phyloP scores from a whole-genome alignment of 2,113 vertebrate genomes.

The Gila orcuttii region DNA sequence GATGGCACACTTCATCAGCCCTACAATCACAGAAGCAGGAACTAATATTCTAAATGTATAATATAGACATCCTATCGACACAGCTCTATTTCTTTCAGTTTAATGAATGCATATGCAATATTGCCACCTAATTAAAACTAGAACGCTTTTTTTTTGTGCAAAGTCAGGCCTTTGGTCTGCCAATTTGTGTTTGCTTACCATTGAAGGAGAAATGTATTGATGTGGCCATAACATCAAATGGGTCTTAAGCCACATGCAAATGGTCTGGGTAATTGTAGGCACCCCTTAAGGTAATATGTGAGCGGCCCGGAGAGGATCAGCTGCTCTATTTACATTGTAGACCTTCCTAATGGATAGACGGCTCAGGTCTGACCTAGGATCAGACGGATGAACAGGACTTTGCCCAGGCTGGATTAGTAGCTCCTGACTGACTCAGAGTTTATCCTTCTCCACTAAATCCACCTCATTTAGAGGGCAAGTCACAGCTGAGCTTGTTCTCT shows the following conservation, averaged over 20 bases:
- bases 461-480: constrained; percentile 55
- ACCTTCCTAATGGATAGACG: constrained; percentile 64
- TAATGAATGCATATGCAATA: neutral
- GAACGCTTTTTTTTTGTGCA: neutral
- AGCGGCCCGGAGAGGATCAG: constrained; percentile 53
- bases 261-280: constrained; percentile 52
- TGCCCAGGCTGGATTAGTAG: constrained; percentile 62
- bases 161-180: neutral
- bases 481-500: neutral
- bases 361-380: constrained; percentile 60
- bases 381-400: constrained; percentile 54
- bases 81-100: constrained; percentile 1
- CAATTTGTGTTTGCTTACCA: constrained; percentile 54
- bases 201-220: constrained; percentile 44
- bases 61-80: neutral
- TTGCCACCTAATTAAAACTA: neutral
- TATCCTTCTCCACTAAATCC: constrained; percentile 61
- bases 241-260: constrained; percentile 62
- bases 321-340: constrained; percentile 54
- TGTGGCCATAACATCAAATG: constrained; percentile 54
- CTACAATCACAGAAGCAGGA: neutral
- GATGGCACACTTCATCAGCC: neutral
- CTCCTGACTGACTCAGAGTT: constrained; percentile 63
- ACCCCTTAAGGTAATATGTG: constrained; percentile 45
- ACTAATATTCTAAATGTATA: neutral